phyloP scores from a whole-genome alignment of 64 coral and sea anemone genomes.

The Platygyra sinensis region DNA sequence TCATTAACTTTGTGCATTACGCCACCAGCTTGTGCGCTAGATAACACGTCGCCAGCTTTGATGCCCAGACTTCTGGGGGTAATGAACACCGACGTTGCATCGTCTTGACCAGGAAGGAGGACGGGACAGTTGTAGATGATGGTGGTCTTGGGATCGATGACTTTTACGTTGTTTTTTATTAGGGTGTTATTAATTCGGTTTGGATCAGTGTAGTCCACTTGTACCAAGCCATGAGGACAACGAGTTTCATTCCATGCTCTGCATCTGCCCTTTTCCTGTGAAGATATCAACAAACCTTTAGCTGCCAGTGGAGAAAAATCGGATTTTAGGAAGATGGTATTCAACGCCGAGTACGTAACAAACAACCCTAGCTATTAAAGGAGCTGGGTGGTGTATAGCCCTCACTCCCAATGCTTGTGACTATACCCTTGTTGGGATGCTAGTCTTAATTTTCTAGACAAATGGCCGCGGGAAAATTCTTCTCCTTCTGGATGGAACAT shows the following conservation, averaged over 20 bases:
- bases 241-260: slow-evolving; percentile 61
- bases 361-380: too few species aligned
- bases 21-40: slow-evolving; percentile 68
- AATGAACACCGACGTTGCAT: slow-evolving; percentile 29
- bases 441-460: too few species aligned
- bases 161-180: slow-evolving; percentile 45
- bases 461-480: too few species aligned
- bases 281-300: background rate
- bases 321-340: too few species aligned
- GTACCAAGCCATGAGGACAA: slow-evolving; percentile 55
- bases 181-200: slow-evolving; percentile 55
- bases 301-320: background rate
- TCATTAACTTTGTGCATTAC: slow-evolving; percentile 70
- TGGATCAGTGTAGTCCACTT: slow-evolving; percentile 60
- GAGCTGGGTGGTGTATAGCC: too few species aligned
- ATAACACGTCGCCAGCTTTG: slow-evolving; percentile 40
- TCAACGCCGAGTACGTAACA: too few species aligned
- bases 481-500: too few species aligned
- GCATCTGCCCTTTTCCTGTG: slow-evolving; percentile 55
- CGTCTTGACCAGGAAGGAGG: slow-evolving; percentile 30
- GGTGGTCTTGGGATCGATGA: slow-evolving; percentile 52
- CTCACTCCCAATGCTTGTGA: too few species aligned
- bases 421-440: too few species aligned
- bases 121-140: slow-evolving; percentile 74
- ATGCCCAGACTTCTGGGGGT: slow-evolving; percentile 22